Percentiles rank a stretch among this genome's conserved stretches.
Conservation (phyloP, 2,797 vertebrate genomes). For the Myiothlypis chrysogaster region DNA sequence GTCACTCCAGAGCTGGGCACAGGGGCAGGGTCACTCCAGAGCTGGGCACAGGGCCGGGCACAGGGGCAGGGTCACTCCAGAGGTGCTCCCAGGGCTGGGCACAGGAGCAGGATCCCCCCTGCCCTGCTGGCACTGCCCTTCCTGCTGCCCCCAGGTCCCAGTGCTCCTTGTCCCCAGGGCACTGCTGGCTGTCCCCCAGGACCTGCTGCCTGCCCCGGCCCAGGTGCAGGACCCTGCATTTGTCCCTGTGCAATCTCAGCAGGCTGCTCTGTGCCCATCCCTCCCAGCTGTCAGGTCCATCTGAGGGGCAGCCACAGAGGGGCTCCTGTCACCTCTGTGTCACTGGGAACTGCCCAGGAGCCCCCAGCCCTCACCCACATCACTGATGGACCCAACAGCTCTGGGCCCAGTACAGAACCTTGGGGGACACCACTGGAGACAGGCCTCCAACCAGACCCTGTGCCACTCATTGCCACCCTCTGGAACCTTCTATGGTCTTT, state of each 20-base stretch:
- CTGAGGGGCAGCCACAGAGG: background rate
- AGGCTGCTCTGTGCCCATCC: background rate
- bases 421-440: background rate
- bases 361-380: background rate
- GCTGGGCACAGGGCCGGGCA: too few relatives aligned
- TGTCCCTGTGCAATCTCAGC: background rate
- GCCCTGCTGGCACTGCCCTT: background rate
- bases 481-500: background rate
- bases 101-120: background rate
- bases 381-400: accelerated
- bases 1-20: background rate
- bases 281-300: background rate
- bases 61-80: too few relatives aligned
- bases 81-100: background rate
- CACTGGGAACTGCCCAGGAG: background rate
- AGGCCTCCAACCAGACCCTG: background rate
- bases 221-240: background rate
- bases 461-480: too few relatives aligned
- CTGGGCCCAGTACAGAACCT: accelerated
- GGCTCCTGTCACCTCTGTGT: too few relatives aligned
- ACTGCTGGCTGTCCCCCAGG: background rate
- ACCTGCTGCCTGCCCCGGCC: too few relatives aligned
- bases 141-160: background rate
- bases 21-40: too few relatives aligned
- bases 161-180: background rate